Base-by-base conservation (phyloP, 2,888 invertebrate genomes). In the Cephus spinipes region DNA sequence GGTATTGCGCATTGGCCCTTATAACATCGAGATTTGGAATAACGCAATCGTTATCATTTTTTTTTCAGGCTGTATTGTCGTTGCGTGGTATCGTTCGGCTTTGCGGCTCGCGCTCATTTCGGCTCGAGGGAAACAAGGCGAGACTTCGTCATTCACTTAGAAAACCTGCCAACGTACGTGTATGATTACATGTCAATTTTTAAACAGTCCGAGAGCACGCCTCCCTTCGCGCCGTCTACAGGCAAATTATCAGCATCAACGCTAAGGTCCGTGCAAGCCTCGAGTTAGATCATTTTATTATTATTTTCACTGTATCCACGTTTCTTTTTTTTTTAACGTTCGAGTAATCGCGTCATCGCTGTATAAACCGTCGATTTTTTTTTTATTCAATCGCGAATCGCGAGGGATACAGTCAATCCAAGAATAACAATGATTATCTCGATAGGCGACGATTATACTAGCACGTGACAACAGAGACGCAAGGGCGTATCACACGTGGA, bases 151-250 rank as follows among this genome's bases (percentile, higher is more conserved):
- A 85, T 86, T 91, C 90, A 90, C 87, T 91, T 91, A 90, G 91
- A 88, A 90, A 91, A 91, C 90, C 91, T 91, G 91, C 90, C 87
- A 90, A 91, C 88, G 88, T 83, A 90, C 85, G 89, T 86, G 89
- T 86, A 88, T 84, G 87, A 89, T 89, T 83, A 87, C 83, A 84
- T 85, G 82, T 88, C 85, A 84, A 88, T 87, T 83, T 84, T 83
- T 9, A 23, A 55, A 55, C 9, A 55, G 2, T 55, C 55, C 55
- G 23, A 55, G 35, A 35, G 12, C 35, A 12, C 35, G 35, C 35
- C 35, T 23, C 1, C 69, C 15, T 30, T 9, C 71, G 11, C 30
- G 71, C 32, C 15, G 31, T 11, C 71, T 71, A 71, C 71, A 23
- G 31, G 15, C 32, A 71, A 71, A 33, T 32, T 0, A 31, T 23